phyloP scores from a whole-genome alignment of 2,888 invertebrate genomes.

The Eristalinus aeneus region DNA sequence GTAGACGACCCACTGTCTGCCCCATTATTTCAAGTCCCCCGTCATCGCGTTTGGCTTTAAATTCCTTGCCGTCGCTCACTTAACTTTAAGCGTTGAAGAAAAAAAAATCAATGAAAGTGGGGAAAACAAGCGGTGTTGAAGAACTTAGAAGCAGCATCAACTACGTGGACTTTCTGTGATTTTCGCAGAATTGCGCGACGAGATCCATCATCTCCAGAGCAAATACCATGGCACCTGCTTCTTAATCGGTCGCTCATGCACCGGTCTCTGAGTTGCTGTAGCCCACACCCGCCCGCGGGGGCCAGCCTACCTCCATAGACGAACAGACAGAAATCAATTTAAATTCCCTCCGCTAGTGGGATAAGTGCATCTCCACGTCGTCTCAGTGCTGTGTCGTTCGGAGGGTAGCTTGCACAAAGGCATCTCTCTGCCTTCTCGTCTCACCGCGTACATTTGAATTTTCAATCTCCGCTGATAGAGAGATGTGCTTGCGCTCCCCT shows the following conservation, averaged over 20 bases:
- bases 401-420: not conserved
- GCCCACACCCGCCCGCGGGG: not conserved
- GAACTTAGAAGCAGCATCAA: slow-evolving; percentile 21
- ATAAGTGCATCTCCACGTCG: slow-evolving; percentile 39
- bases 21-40: not conserved
- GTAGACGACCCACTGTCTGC: not conserved
- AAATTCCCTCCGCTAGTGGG: slow-evolving; percentile 45
- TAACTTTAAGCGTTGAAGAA: not conserved
- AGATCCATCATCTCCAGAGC: slow-evolving; percentile 11
- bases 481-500: not conserved
- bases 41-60: not conserved
- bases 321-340: slow-evolving; percentile 65
- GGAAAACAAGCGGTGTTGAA: slow-evolving; percentile 2
- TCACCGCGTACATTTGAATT: slow-evolving; percentile 55
- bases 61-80: not conserved
- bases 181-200: slow-evolving; percentile 7
- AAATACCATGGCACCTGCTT: not conserved
- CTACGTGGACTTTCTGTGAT: slow-evolving; percentile 10
- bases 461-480: slow-evolving; percentile 46
- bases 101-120: not conserved
- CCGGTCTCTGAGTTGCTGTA: too few species aligned
- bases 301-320: slow-evolving; percentile 14
- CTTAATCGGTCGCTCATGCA: slow-evolving; percentile 54
- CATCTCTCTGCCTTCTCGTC: not conserved
- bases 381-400: not conserved